A percentile compares a stretch with the other conserved stretches of the same genome.
Conservation (phyloP, 1,140 invertebrate species). For the Tetramorium simillimum region DNA sequence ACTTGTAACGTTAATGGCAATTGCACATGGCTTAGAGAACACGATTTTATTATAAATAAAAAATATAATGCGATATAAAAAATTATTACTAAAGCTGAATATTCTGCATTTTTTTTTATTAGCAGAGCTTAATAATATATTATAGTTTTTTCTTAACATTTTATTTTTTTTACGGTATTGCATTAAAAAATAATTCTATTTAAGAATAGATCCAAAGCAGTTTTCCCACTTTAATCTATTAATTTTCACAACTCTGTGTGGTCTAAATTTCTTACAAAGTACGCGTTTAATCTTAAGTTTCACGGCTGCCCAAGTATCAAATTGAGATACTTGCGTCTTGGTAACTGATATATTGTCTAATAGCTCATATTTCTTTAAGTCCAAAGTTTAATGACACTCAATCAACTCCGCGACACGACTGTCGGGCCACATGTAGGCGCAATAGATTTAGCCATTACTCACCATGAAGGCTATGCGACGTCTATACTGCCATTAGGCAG, state of each 20-base stretch:
- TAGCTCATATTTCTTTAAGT: slow-evolving; percentile 6
- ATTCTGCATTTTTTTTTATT: not conserved
- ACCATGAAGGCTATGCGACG: slow-evolving; percentile 35
- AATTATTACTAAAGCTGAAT: not conserved
- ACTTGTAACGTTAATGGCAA: not conserved
- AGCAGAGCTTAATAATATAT: not conserved
- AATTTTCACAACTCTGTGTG: not conserved
- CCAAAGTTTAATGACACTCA: not conserved
- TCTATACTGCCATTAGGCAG: slow-evolving; percentile 29
- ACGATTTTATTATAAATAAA: not conserved
- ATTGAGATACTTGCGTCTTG: not conserved
- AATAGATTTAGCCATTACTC: slow-evolving; percentile 53
- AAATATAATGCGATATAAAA: not conserved
- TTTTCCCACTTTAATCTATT: not conserved
- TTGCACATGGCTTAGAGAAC: not conserved
- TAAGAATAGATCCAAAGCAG: not conserved
- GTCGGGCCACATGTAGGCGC: slow-evolving; percentile 23
- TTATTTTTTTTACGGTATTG: not conserved
- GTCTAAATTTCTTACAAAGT: not conserved
- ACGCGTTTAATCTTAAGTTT: not conserved
- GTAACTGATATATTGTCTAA: not conserved
- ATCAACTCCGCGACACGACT: not conserved
- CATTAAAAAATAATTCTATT: not conserved
- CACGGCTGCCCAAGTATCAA: not conserved
- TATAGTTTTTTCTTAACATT: not conserved